phyloP scores from a whole-genome alignment of 2,113 vertebrate species.

The Zingel zingel region DNA sequence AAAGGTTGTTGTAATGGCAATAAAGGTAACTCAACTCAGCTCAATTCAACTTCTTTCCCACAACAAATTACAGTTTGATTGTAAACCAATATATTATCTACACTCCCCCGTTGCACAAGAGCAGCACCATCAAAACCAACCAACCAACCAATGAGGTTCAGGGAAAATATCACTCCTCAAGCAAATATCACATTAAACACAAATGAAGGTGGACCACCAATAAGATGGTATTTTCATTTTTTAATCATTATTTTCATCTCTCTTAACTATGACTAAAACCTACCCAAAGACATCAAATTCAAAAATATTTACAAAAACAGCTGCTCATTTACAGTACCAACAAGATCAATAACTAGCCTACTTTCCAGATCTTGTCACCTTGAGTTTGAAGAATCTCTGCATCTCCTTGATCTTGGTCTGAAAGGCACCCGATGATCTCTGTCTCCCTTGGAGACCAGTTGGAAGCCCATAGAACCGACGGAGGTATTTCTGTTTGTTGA shows the following conservation, averaged over 20 bases:
- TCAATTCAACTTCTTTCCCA: neutral
- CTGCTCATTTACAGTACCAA: neutral
- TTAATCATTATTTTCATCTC: neutral
- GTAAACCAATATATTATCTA: neutral
- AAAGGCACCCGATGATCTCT: conserved; percentile 41
- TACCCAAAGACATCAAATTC: neutral
- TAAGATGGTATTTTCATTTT: neutral
- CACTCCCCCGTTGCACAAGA: neutral
- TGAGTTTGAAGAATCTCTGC: conserved; percentile 81
- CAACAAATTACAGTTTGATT: neutral
- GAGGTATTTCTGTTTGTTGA: conserved; percentile 77
- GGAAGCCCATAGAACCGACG: conserved; percentile 73
- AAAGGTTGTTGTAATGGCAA: neutral
- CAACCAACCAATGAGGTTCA: neutral
- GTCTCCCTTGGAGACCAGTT: conserved; percentile 63
- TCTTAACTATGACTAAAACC: neutral
- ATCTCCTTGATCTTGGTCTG: conserved; percentile 69
- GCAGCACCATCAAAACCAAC: too few species aligned
- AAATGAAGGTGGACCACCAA: neutral
- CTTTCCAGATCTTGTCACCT: conserved; percentile 37
- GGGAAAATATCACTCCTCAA: neutral
- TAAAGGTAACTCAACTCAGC: neutral
- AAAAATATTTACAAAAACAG: neutral
- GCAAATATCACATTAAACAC: neutral
- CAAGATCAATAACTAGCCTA: neutral